phyloP scores from a whole-genome alignment of 2,797 vertebrate species.

The Otolemur crassicaudatus region DNA sequence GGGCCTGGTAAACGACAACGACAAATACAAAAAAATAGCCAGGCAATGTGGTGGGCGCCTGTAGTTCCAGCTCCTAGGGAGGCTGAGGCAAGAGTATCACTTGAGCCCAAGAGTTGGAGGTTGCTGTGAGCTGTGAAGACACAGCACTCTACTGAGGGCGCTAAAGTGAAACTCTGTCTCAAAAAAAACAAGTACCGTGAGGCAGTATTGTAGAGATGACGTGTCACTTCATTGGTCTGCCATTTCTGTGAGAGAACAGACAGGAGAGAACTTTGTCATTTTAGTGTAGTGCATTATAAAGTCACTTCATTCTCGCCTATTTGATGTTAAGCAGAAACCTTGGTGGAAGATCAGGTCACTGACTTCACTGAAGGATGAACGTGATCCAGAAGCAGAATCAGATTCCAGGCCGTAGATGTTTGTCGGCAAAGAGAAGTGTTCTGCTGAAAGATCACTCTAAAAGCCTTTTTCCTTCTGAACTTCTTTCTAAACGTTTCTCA shows the following conservation, averaged over 20 bases:
- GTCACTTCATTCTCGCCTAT: accelerated
- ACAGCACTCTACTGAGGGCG: too few relatives aligned
- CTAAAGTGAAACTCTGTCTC: too few relatives aligned
- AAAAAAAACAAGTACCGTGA: neutral
- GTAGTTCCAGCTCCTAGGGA: too few relatives aligned
- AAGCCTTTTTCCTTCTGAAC: neutral
- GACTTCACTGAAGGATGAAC: neutral
- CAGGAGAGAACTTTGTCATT: neutral
- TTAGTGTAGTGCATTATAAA: neutral
- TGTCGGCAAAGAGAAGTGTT: neutral
- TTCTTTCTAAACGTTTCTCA: neutral
- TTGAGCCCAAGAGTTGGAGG: too few relatives aligned
- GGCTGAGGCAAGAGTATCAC: too few relatives aligned
- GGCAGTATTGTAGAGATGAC: neutral
- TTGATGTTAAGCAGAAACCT: neutral
- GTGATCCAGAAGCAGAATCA: neutral
- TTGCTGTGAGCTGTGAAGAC: too few relatives aligned
- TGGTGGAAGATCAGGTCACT: neutral
- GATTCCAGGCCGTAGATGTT: neutral
- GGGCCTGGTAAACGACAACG: too few relatives aligned
- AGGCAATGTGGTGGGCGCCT: too few relatives aligned
- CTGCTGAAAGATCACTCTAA: neutral
- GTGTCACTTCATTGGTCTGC: neutral
- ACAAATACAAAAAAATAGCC: too few relatives aligned
- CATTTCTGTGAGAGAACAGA: neutral